phyloP scores from a whole-genome alignment of 2,113 vertebrate species.

The Stigmatopora argus region DNA sequence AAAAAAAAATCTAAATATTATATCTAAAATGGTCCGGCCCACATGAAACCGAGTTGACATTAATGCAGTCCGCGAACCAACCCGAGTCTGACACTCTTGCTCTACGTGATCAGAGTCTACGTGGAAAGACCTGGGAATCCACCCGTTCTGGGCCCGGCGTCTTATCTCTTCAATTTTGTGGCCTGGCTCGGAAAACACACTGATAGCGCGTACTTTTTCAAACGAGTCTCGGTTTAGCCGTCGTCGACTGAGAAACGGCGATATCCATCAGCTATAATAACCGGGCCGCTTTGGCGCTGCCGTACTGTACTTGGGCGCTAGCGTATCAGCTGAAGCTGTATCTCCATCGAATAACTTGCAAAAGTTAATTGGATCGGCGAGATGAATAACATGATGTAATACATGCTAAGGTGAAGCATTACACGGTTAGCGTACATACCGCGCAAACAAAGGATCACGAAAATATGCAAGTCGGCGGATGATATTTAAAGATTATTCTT shows the following conservation, averaged over 20 bases:
- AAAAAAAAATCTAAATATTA: no score
- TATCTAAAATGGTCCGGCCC: no score
- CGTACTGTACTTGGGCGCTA: background rate
- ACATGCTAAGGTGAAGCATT: background rate
- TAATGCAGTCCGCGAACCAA: no score
- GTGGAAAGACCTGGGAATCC: background rate
- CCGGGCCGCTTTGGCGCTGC: conserved; percentile 36
- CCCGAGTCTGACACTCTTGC: no score
- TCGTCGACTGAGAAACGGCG: conserved; percentile 47
- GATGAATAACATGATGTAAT: background rate
- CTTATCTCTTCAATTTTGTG: conserved; percentile 26
- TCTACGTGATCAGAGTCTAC: background rate
- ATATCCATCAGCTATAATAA: conserved; percentile 63
- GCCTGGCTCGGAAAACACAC: background rate
- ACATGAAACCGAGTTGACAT: no score
- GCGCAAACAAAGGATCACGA: background rate
- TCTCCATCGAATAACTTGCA: background rate
- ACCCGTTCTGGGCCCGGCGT: conserved; percentile 2
- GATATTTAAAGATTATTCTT: no score
- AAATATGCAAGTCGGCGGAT: no score
- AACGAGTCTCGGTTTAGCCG: background rate
- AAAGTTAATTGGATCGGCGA: background rate
- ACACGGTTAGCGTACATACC: background rate
- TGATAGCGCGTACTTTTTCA: conserved; percentile 8
- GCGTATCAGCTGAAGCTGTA: background rate